phyloP scores from a whole-genome alignment of 1,140 invertebrate genomes.

The Archegozetes longisetosus region DNA sequence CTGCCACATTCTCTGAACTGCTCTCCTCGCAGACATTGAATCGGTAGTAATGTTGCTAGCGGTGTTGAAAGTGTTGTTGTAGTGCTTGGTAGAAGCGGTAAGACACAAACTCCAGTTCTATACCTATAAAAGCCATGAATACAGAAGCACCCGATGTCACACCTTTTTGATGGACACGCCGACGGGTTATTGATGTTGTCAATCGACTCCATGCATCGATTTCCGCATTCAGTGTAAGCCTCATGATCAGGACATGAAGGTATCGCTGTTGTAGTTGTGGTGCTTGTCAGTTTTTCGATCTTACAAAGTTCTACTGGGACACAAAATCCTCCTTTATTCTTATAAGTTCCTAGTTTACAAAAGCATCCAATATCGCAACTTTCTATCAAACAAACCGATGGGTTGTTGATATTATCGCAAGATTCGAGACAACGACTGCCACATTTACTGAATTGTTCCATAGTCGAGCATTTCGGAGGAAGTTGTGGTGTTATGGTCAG shows the following conservation, averaged over 20 bases:
- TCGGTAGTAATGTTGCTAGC: too few relatives aligned
- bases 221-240: not conserved
- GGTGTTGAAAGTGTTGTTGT: not conserved
- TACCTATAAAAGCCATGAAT: constrained; percentile 3
- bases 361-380: not conserved
- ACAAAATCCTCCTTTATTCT: not conserved
- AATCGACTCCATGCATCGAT: not conserved
- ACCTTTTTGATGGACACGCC: not conserved
- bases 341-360: not conserved
- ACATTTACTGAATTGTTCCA: not conserved
- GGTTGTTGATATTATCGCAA: not conserved
- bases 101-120: constrained; percentile 12
- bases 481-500: too few relatives aligned
- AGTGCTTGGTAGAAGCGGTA: too few relatives aligned
- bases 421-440: not conserved
- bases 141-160: constrained; percentile 14
- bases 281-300: too few relatives aligned
- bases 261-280: too few relatives aligned
- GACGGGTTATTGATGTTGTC: too few relatives aligned
- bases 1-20: not conserved
- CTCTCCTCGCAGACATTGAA: not conserved
- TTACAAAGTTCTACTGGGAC: too few relatives aligned
- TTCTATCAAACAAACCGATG: not conserved
- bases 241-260: not conserved
- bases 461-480: not conserved